A percentile compares a stretch with the other conserved stretches of the same genome.
Conservation (phyloP, 92 coral and sea anemone species). For the Anthopleura xanthogrammica region DNA sequence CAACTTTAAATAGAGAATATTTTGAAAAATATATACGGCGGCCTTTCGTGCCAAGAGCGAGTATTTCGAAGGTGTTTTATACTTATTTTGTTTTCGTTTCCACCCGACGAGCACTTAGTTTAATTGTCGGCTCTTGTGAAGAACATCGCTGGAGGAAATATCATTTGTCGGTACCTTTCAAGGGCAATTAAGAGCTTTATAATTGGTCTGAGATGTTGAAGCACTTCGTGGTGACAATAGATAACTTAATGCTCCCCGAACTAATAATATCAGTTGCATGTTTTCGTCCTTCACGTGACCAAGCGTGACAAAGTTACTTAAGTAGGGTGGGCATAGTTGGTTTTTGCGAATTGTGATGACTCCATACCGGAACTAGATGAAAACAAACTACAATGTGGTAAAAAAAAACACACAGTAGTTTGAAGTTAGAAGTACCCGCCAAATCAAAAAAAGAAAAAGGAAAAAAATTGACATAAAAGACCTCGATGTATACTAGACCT, state of each 20-base stretch:
- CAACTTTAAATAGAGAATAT: neutral
- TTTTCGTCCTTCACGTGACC: neutral
- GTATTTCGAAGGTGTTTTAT: neutral
- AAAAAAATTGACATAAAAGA: no score
- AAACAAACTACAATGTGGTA: no score
- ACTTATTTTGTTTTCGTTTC: neutral
- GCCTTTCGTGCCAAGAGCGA: neutral
- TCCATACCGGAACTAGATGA: no score
- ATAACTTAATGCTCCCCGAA: conserved; percentile 1
- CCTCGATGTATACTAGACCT: no score
- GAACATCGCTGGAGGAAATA: conserved; percentile 15
- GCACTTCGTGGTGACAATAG: conserved; percentile 7
- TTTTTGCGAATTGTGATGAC: no score
- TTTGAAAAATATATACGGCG: no score
- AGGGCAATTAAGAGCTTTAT: conserved; percentile 21
- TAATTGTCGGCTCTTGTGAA: conserved; percentile 22
- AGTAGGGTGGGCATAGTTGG: no score
- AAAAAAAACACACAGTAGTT: no score
- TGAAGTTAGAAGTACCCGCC: no score
- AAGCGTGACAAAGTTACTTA: neutral
- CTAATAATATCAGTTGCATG: conserved; percentile 14
- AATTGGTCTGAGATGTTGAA: conserved; percentile 24
- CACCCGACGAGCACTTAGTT: neutral
- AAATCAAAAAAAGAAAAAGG: no score
- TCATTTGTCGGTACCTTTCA: conserved; percentile 19